Base-by-base conservation (phyloP, 1,140 invertebrate genomes). In the Venustaconcha ellipsiformis region DNA sequence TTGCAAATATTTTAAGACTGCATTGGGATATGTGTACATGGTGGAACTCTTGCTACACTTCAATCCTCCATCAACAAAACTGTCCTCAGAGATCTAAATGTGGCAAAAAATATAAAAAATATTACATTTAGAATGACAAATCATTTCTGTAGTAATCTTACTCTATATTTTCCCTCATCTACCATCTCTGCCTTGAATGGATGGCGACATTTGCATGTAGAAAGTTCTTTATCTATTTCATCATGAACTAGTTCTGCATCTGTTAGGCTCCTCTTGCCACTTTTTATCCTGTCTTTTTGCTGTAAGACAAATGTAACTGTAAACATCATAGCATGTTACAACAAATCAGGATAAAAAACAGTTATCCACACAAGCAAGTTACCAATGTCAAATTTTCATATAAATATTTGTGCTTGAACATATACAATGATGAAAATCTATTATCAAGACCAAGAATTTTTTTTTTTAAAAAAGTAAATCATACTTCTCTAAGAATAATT, bases 161-260 rank as follows among this genome's bases (percentile, higher is more conserved):
- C 97, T 91, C 96, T 94, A 89, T 99, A 99, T 93, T 99, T 99
- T 82, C 97, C 97, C 92, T 99, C 97, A 63, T 96, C 97, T 81
- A 99, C 96, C 93, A 98, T 97, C 93, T 98, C 97, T 13, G 99
- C 97, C 82, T 96, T 92, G 93, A 99, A 99, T 89, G 98, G 96
- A 89, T 97, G 95, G 77, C 96, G 90, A 91, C 98, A 99, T n/a
- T 96, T 98, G 91, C 98, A 99, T 57, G 97, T 91, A 23, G 91
- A 87, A 12, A 99, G 96, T 81, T 99, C 93, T 76, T 96, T 92
- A 88, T 99, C 98, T 56, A 99, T 97, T 91, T 99, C 97, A 89
- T 99, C 97, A 86, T 99, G 96, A 84, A 99, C 99, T 89, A 89
- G 68, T 68, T 89, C 88, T 8, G 82, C 75, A 63, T 89, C 88